Base-by-base conservation (phyloP, 2,888 invertebrate genomes). In the Drosophila gaucha region DNA sequence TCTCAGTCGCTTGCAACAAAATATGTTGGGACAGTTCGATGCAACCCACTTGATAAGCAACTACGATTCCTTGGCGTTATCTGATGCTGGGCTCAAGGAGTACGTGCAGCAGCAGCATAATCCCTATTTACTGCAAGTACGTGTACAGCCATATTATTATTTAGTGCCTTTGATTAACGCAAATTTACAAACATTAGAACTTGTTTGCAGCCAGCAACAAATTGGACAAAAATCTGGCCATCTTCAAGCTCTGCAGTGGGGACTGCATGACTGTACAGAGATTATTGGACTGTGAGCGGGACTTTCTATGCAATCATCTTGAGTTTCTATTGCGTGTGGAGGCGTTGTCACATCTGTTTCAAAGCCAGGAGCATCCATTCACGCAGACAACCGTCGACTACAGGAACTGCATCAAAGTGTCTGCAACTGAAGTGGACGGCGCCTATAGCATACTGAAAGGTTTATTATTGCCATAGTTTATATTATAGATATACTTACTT, bases 241-340 rank as follows among this genome's bases (percentile, higher is more conserved):
- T 84, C 2, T 82, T 88, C 16, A 46, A 59, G 65, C 16, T 57
- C 2, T 1, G 6, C 74, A 20, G 87, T 52, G 9, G 18, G 2
- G 5, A 9, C 4, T 6, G 14, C 16, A 16, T 6, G 16, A 63
- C 43, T 1, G 33, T 47, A 24, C 67, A 49, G 8, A 41, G 28
- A 9, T 28, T 95, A 36, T 92, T 94, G 52, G 93, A 93, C 49
- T 93, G 93, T 83, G 92, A 96, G 44, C 91, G 96, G 26, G 93
- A 94, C 74, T 96, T 95, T 36, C 92, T 97, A 28, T 97, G 97
- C 89, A 95, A 96, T 80, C 95, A 96, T 85, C 95, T 99, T 71
- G 99, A 99, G 92, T 98, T 96, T 0, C 97, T 98, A 91, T 93
- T 99, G 51, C 94, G 99, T 18, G 92, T 99, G 28, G 97, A 97